Percentiles rank a stretch among this genome's conserved stretches.
phyloP scores from a whole-genome alignment of 2,113 vertebrate genomes.

The Pitta sordida region DNA sequence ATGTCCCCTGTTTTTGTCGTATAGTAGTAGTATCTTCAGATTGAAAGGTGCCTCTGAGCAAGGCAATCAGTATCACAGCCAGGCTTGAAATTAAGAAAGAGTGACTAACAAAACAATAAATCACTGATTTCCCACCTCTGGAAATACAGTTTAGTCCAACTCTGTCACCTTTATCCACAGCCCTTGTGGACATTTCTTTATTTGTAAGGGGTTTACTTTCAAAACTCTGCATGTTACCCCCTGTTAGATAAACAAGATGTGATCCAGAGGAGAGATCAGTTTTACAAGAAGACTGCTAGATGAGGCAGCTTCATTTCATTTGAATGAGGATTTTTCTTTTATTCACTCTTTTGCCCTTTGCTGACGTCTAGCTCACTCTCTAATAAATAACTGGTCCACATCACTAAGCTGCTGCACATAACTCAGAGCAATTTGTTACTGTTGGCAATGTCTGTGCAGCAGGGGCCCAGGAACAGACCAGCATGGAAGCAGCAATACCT shows the following conservation, averaged over 20 bases:
- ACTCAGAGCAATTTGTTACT: slow-evolving; percentile 63
- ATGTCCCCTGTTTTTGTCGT: slow-evolving; percentile 37
- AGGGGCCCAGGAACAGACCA: slow-evolving; percentile 40
- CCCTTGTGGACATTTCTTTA: not conserved
- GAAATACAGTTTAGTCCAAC: not conserved
- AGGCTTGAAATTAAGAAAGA: slow-evolving; percentile 13
- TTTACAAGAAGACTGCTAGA: not conserved
- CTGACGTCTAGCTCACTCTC: slow-evolving; percentile 16
- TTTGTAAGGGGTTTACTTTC: not conserved
- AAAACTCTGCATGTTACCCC: not conserved
- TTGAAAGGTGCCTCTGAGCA: slow-evolving; percentile 7
- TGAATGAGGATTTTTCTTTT: not conserved
- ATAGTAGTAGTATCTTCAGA: slow-evolving; percentile 33
- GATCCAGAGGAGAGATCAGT: not conserved
- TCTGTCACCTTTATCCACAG: not conserved
- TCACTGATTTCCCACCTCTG: not conserved
- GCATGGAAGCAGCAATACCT: slow-evolving; percentile 49
- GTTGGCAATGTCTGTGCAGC: slow-evolving; percentile 54
- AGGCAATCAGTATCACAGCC: not conserved
- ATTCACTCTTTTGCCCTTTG: not conserved
- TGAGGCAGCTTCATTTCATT: not conserved
- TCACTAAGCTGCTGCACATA: not conserved
- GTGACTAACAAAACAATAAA: slow-evolving; percentile 35
- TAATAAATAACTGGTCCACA: slow-evolving; percentile 45
- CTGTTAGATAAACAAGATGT: not conserved